Evolutionary conservation across 2,113 vertebrate species (phyloP).

Genomic region (Toxotes chatareus): DNA sequence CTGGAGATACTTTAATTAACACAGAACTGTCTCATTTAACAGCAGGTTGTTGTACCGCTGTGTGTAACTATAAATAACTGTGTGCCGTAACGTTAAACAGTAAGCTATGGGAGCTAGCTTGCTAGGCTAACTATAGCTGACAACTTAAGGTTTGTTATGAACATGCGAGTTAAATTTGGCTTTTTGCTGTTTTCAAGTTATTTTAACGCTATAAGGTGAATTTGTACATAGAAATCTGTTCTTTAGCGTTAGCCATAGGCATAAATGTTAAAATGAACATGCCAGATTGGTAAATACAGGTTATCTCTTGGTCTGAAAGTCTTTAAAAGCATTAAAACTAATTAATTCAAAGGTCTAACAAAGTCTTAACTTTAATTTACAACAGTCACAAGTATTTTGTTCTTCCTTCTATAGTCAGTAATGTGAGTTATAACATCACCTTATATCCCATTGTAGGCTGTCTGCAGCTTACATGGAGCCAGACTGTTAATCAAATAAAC

Average conservation of each 20-base stretch:
- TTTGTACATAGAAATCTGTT: accelerated
- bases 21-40: accelerated
- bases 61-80: background rate
- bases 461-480: no score
- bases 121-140: background rate
- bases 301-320: background rate
- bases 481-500: no score
- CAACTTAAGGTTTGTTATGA: no score
- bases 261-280: background rate
- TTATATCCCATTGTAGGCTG: no score
- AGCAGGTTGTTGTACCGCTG: background rate
- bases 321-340: background rate
- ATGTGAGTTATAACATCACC: no score
- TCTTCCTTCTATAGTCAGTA: background rate
- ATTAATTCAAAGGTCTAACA: background rate
- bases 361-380: background rate
- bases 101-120: background rate
- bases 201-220: accelerated
- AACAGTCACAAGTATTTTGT: background rate
- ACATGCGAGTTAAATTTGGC: background rate
- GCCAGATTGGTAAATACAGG: background rate
- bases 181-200: background rate
- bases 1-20: accelerated
- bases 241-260: background rate
- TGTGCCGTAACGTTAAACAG: background rate